A percentile compares a stretch with the other conserved stretches of the same genome.
phyloP scores from a whole-genome alignment of 1,140 invertebrate genomes.

The Halesus radiatus region DNA sequence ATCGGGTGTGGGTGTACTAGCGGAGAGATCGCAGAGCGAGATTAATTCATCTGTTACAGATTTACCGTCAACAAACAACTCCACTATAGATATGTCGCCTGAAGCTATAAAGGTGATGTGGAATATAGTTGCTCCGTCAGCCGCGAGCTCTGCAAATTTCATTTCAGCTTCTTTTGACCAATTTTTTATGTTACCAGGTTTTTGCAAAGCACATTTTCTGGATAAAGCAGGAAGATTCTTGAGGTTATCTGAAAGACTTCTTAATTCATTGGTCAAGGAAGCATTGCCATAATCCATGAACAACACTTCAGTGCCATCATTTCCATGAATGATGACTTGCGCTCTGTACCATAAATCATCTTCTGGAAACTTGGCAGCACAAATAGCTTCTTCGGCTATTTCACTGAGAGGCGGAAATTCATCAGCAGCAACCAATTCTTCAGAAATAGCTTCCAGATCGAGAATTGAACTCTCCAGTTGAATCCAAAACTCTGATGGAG shows the following conservation, averaged over 20 bases:
- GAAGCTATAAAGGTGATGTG: conserved; percentile 75
- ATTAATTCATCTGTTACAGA: conserved; percentile 75
- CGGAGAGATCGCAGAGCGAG: conserved; percentile 58
- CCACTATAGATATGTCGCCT: conserved; percentile 76
- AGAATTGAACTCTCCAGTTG: conserved; percentile 75
- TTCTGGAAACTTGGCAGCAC: conserved; percentile 78
- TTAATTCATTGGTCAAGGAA: conserved; percentile 72
- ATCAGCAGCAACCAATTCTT: conserved; percentile 71
- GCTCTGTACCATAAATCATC: conserved; percentile 81
- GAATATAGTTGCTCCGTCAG: conserved; percentile 76
- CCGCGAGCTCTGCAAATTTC: conserved; percentile 76
- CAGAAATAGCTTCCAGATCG: conserved; percentile 75
- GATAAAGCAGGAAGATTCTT: conserved; percentile 73
- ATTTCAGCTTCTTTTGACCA: conserved; percentile 76
- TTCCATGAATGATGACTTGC: conserved; percentile 74
- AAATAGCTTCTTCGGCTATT: conserved; percentile 72
- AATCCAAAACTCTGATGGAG: conserved; percentile 79
- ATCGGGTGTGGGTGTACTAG: conserved; percentile 4
- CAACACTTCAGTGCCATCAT: conserved; percentile 75
- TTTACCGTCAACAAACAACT: conserved; percentile 73
- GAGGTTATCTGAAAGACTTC: conserved; percentile 75
- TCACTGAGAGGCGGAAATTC: conserved; percentile 69
- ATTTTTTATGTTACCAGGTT: conserved; percentile 71
- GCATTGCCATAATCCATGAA: conserved; percentile 85
- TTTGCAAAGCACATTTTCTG: conserved; percentile 74